Conservation (phyloP, 2,888 invertebrate species). For the Uropetala carovei region DNA sequence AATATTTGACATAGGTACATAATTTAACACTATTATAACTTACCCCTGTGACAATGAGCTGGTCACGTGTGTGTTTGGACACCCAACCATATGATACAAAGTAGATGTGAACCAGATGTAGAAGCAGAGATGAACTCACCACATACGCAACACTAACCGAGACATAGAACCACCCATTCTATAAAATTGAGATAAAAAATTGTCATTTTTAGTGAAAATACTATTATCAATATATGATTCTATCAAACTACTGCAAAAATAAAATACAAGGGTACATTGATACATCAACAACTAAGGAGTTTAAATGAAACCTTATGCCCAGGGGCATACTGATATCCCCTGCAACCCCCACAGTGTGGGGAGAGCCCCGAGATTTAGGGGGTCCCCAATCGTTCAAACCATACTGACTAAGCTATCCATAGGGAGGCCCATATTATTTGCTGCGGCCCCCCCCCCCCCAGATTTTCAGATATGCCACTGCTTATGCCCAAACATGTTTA, state of each 20-base stretch:
- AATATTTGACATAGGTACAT: neutral
- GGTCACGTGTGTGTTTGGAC: constrained; percentile 84
- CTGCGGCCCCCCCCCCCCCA: too few relatives aligned
- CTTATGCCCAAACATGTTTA: too few relatives aligned
- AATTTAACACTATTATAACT: constrained; percentile 71
- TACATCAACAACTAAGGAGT: neutral
- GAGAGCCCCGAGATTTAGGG: too few relatives aligned
- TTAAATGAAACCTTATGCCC: too few relatives aligned
- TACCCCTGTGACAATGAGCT: constrained; percentile 82
- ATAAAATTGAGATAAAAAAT: constrained; percentile 69
- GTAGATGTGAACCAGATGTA: constrained; percentile 78
- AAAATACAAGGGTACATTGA: neutral
- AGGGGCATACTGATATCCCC: too few relatives aligned
- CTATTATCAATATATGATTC: neutral
- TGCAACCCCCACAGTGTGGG: too few relatives aligned
- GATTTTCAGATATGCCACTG: too few relatives aligned
- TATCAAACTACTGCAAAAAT: neutral
- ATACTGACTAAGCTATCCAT: too few relatives aligned
- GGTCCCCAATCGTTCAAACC: too few relatives aligned
- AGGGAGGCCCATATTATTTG: too few relatives aligned
- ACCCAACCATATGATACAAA: constrained; percentile 82
- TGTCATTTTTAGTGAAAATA: neutral
- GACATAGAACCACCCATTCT: constrained; percentile 86
- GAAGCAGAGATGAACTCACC: constrained; percentile 82
- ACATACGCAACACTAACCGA: constrained; percentile 84